Evolutionary conservation across 2,113 vertebrate species (phyloP).

Genomic region (Anhinga anhinga): DNA sequence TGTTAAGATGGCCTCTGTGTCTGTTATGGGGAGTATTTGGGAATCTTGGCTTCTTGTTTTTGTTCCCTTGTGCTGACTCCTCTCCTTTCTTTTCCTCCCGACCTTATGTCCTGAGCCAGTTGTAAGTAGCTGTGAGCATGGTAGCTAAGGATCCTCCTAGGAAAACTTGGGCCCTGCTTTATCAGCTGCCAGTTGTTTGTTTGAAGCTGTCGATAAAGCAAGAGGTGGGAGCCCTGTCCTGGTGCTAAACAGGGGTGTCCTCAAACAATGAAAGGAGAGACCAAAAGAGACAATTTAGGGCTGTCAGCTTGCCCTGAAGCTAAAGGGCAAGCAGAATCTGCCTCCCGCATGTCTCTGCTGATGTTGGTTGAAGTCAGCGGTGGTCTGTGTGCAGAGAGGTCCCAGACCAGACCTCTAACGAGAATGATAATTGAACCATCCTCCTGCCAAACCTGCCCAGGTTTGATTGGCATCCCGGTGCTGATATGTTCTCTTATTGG

Average conservation of each 20-base stretch:
- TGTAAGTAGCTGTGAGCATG: background rate
- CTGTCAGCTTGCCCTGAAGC: background rate
- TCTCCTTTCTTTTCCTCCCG: background rate
- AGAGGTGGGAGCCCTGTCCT: background rate
- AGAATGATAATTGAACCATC: background rate
- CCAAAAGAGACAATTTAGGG: background rate
- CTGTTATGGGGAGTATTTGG: background rate
- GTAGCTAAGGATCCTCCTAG: background rate
- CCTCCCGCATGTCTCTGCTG: background rate
- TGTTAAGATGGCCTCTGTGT: background rate
- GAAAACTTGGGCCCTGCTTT: constrained; percentile 7
- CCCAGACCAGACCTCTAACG: background rate
- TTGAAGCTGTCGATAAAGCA: constrained; percentile 16
- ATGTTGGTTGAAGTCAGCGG: background rate
- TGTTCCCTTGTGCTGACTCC: background rate
- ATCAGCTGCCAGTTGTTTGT: background rate
- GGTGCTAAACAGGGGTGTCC: background rate
- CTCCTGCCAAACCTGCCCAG: constrained; percentile 11
- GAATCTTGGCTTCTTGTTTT: background rate
- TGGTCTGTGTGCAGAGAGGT: background rate
- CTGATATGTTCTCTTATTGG: background rate
- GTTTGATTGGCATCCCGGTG: background rate
- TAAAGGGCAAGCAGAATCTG: background rate
- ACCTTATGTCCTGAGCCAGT: background rate
- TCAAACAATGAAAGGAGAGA: background rate